These are phyloP conservation scores for Helarctos malayanus DNA, from an alignment of 2,797 vertebrate species.

Conservation along the genomic window DNA sequence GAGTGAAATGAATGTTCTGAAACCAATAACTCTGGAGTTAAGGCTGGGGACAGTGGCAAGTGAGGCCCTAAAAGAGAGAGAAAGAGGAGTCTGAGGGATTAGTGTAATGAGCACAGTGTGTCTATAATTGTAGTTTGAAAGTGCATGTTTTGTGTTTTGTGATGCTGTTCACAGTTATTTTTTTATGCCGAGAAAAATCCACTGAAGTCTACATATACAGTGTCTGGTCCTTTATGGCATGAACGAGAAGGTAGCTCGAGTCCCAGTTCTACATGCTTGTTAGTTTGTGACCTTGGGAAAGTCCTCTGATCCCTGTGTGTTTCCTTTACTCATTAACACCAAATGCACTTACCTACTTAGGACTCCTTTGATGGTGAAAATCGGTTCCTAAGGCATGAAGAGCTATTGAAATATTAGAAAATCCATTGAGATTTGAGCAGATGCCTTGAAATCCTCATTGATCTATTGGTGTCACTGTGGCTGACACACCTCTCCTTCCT, in stretches of 20 bases:
- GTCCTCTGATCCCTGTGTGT: not conserved
- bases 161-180: not conserved
- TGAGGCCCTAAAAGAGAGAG: not conserved
- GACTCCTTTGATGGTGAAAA: not conserved
- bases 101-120: not conserved
- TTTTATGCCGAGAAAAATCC: not conserved
- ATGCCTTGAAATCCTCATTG: not conserved
- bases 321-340: not conserved
- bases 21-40: not conserved
- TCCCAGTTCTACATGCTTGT: not conserved
- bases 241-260: not conserved
- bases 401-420: not conserved
- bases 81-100: not conserved
- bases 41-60: not conserved
- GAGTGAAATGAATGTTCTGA: not conserved
- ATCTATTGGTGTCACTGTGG: not conserved
- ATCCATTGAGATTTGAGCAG: conserved; percentile 24
- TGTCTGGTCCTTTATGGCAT: not conserved
- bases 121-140: not conserved
- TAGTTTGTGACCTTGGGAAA: not conserved
- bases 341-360: not conserved
- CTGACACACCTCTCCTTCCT: not conserved
- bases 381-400: not conserved
- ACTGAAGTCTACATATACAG: not conserved
- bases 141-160: conserved; percentile 12